Conservation (phyloP, 2,113 vertebrate species). For the Pedetes capensis region DNA sequence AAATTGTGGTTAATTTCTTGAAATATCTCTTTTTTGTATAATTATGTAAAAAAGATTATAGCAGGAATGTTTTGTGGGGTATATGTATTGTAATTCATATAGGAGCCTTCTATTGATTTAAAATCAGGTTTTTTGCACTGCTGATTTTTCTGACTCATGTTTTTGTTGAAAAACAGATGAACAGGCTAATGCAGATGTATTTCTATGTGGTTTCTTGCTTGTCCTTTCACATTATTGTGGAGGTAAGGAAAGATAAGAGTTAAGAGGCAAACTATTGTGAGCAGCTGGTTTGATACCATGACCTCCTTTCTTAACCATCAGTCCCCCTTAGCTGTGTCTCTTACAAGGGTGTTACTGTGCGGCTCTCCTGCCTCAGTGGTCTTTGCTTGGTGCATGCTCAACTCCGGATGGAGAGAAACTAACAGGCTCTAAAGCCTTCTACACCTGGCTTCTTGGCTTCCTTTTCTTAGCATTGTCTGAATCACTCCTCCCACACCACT, state of each 20-base stretch:
- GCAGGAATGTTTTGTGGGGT: constrained; percentile 5
- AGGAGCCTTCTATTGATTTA: not conserved
- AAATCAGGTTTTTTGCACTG: constrained; percentile 27
- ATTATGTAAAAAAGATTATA: constrained; percentile 7
- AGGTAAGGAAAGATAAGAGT: not conserved
- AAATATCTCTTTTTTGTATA: not conserved
- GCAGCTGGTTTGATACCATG: not conserved
- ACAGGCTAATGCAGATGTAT: not conserved
- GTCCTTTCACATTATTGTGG: not conserved
- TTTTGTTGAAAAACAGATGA: not conserved
- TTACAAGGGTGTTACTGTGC: not conserved
- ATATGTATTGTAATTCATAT: not conserved
- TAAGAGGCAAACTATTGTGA: not conserved
- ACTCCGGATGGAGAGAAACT: fast-evolving
- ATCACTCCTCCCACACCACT: not conserved
- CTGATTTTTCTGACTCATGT: not conserved
- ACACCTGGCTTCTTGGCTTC: not conserved
- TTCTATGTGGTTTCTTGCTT: not conserved
- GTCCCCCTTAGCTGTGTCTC: not conserved
- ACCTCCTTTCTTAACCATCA: not conserved
- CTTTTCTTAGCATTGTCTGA: not conserved
- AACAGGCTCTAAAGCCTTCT: fast-evolving
- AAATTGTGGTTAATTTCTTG: not conserved
- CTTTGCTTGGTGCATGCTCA: not conserved
- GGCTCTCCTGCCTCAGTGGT: not conserved